Evolutionary conservation across 2,888 invertebrate species (phyloP), one percentile per base, ranked within the genome.

Genomic region (Augochlorella aurata): DNA sequence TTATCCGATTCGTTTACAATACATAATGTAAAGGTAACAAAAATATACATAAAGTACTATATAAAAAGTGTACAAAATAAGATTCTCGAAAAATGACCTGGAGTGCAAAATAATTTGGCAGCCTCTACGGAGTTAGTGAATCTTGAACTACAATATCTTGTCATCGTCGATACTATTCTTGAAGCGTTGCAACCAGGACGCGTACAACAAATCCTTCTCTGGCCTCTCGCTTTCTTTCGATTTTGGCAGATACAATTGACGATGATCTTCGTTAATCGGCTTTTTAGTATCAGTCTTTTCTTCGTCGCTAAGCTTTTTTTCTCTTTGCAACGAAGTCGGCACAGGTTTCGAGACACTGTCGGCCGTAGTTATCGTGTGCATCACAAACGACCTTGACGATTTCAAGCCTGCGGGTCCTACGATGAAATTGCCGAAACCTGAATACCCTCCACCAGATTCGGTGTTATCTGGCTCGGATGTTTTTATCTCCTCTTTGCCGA

Each of bases 131-230:
- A 18, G 61, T 61, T 9, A 9, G 9, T 18, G 16, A 24, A 61
- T 8, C 7, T 7, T 2, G 24, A 61, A 50, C 50, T 44, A 63
- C 38, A 72, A 4, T 0, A 45, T n/a, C 14, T 76, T 76, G 12
- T 74, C 76, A 16, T 82, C 73, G 5, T 79, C 49, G 10, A 79
- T 44, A 5, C 68, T 66, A 2, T 74, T 61, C 52, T 81, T 80
- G 21, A 72, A 85, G 50, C 84, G 88, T 63, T 89, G 88, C 29
- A 90, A 85, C 90, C 91, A 90, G 12, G 73, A 84, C 21, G 89
- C 85, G 54, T 90, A 91, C 50, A 90, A n/a, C 7, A 90, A 79
- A n/a, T 75, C 77, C 54, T 91, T 91, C 61, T 88, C 91, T 3
- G 88, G 72, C 74, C 85, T 87, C 29, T 78, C 76, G 2, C 2